Conservation (phyloP, 2,113 vertebrate species). For the Nesospiza acunhae region DNA sequence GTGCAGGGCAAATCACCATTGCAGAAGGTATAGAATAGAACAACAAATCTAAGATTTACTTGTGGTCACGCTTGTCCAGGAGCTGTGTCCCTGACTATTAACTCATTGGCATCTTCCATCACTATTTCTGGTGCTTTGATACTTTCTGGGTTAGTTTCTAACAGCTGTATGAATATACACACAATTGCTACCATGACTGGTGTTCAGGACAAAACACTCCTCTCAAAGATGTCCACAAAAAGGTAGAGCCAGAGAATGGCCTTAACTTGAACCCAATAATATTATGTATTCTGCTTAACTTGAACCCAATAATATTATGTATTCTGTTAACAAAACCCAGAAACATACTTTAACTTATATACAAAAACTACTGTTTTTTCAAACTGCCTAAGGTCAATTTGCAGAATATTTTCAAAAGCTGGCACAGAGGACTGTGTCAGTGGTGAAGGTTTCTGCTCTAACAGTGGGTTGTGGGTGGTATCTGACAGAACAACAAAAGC, state of each 20-base stretch:
- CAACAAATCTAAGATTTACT: constrained; percentile 56
- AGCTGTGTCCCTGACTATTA: constrained; percentile 43
- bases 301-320: not conserved
- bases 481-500: not conserved
- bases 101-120: constrained; percentile 24
- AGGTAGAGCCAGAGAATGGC: not conserved
- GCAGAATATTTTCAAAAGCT: not conserved
- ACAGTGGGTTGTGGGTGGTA: not conserved
- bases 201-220: not conserved
- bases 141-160: constrained; percentile 27
- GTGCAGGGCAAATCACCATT: constrained; percentile 48
- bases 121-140: constrained; percentile 41
- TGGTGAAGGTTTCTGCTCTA: not conserved
- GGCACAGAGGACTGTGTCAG: accelerated
- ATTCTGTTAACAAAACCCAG: not conserved
- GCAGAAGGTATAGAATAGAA: constrained; percentile 51
- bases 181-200: not conserved
- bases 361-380: not conserved
- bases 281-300: not conserved
- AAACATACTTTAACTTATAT: not conserved
- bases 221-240: not conserved
- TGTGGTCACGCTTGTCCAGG: constrained; percentile 52
- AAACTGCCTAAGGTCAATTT: not conserved
- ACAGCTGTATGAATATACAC: constrained; percentile 1
- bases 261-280: not conserved